Base-by-base conservation (phyloP, 2,113 vertebrate genomes). In the Mionectes macconnelli region DNA sequence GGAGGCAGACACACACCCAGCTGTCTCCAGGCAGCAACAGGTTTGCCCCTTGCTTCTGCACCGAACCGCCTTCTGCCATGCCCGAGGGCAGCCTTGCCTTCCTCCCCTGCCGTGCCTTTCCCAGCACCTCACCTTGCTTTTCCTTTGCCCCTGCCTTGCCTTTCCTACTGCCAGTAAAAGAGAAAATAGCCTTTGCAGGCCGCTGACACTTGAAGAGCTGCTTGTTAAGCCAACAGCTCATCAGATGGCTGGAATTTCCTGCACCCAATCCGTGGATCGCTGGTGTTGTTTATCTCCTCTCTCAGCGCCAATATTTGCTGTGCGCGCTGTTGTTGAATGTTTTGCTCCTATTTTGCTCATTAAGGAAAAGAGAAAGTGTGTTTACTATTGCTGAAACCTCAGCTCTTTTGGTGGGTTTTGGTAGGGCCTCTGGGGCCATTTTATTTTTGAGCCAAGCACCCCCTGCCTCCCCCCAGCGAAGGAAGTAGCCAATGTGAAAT, bases 241-340 rank as follows among this genome's bases (percentile, higher is more conserved):
- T 98, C 98, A 97, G 97, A 98, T 97, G 95, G 97, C 96, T 97
- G 98, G 98, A 98, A 98, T 98, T 98, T 98, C 98, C 98, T 97
- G 98, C 87, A 28, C 76, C 45, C 86, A 63, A 74, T 94, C 97
- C 80, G 49, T 74, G 90, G 96, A 96, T 97, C 78, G 30, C 95
- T 97, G 59, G 53, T 40, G 60, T 84, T 97, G 95, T 97, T 98
- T 97, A 97, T 97, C 97, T 97, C 81, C 68, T 82, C 96, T 94
- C 96, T 96, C 96, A 92, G 90, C 30, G 18, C 89, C 40, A 75
- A 84, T 87, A 78, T 77, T 93, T 33, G 10, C 72, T 5, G 3
- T 24, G 55, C 24, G 33, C 4, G 3, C 90, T 79, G 80, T 89
- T 10, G 31, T 45, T 22, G 31, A 87, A 86, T 80, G 56, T 83